phyloP scores from a whole-genome alignment of 2,888 invertebrate species.

The Stenodera caucasica region DNA sequence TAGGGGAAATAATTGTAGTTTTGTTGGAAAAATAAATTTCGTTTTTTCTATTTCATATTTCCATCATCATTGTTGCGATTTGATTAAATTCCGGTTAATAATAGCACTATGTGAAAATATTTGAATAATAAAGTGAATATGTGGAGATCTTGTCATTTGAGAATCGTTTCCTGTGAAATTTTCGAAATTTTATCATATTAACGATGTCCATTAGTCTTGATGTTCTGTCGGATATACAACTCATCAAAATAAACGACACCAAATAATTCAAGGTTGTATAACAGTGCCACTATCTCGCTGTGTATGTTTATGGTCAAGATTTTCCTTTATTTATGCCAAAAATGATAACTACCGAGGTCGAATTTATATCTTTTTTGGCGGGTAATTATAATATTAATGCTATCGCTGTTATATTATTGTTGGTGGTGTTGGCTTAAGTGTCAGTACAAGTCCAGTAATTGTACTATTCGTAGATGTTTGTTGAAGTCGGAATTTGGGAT shows the following conservation, averaged over 20 bases:
- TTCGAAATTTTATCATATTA: slow-evolving; percentile 29
- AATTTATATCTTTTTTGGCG: too few species aligned
- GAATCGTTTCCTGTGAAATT: slow-evolving; percentile 16
- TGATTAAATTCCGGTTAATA: not conserved
- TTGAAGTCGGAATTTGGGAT: slow-evolving; percentile 52
- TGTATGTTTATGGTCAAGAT: slow-evolving; percentile 3
- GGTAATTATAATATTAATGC: too few species aligned
- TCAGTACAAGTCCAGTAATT: slow-evolving; percentile 28
- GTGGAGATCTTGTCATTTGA: not conserved
- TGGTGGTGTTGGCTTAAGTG: not conserved
- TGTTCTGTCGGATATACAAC: slow-evolving; percentile 34
- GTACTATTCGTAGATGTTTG: slow-evolving; percentile 49
- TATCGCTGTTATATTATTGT: too few species aligned
- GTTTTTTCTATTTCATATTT: too few species aligned
- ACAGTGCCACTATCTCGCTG: not conserved
- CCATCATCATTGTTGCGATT: too few species aligned
- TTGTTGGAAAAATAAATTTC: too few species aligned
- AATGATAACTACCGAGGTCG: too few species aligned
- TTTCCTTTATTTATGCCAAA: not conserved
- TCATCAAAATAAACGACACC: slow-evolving; percentile 42
- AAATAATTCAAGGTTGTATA: slow-evolving; percentile 39
- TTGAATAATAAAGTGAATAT: slow-evolving; percentile 9
- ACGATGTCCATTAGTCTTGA: slow-evolving; percentile 30
- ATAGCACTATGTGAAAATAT: not conserved
- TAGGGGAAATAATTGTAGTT: too few species aligned